phyloP scores from a whole-genome alignment of 2,797 vertebrate genomes.

The Sebastes wilsoni region DNA sequence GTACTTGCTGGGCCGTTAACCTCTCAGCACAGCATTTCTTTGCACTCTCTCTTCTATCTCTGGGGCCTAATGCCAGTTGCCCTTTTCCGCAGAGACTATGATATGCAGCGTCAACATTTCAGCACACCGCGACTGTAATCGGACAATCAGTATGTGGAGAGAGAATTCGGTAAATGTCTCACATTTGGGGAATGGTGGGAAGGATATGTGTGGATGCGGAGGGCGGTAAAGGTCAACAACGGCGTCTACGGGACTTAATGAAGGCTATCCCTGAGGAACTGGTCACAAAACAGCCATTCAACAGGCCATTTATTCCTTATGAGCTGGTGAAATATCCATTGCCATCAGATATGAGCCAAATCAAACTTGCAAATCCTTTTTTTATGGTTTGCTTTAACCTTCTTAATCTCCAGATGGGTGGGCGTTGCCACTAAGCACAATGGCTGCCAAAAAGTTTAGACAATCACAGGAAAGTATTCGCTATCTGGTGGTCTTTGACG shows the following conservation, averaged over 20 bases:
- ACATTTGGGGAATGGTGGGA: constrained; percentile 9
- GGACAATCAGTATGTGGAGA: neutral
- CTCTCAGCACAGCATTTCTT: constrained; percentile 41
- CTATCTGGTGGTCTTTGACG: constrained; percentile 12
- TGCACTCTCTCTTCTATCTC: constrained; percentile 34
- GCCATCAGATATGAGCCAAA: neutral
- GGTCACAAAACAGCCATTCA: constrained; percentile 2
- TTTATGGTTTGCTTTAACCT: constrained; percentile 25
- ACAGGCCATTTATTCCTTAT: constrained; percentile 10
- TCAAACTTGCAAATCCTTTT: neutral
- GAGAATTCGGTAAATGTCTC: constrained; percentile 13
- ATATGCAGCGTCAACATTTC: constrained; percentile 36
- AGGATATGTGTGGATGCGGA: neutral
- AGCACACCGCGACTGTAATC: constrained; percentile 25
- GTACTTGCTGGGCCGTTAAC: constrained; percentile 62
- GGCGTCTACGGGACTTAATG: neutral
- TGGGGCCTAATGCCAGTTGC: constrained; percentile 14
- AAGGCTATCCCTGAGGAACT: neutral
- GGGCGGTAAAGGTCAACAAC: constrained; percentile 25
- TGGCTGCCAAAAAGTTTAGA: constrained; percentile 7
- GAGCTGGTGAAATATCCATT: constrained; percentile 14
- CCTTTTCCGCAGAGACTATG: constrained; percentile 17
- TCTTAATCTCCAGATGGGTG: constrained; percentile 3
- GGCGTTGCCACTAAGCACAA: neutral
- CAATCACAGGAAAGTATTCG: constrained; percentile 48